Conservation (phyloP, 1,140 invertebrate genomes). For the Nephila pilipes region DNA sequence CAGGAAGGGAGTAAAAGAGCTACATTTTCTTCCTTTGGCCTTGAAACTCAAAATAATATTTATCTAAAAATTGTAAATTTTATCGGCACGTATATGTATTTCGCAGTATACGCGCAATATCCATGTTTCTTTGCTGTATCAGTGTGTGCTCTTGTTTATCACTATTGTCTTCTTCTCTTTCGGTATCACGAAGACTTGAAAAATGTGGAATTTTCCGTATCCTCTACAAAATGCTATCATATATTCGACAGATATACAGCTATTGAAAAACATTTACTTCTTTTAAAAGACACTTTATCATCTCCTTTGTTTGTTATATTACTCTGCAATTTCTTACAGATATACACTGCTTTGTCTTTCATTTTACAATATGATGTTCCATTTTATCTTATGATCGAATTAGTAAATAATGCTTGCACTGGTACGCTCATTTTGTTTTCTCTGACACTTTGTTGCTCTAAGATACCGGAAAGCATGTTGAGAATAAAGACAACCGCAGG, state of each 20-base stretch:
- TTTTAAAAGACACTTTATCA: background rate
- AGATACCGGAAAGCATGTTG: background rate
- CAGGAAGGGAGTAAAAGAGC: background rate
- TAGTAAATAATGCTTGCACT: background rate
- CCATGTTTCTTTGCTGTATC: background rate
- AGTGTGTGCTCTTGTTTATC: background rate
- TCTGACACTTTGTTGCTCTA: background rate
- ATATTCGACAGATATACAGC: background rate
- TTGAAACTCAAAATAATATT: background rate
- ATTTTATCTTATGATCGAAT: background rate
- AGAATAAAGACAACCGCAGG: background rate
- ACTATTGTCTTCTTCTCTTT: background rate
- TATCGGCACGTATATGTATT: background rate
- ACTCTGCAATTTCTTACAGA: background rate
- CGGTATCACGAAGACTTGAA: background rate
- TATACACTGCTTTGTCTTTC: background rate
- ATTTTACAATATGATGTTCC: background rate
- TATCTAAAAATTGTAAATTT: background rate
- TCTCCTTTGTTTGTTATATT: background rate
- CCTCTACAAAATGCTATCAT: background rate
- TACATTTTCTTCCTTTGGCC: background rate
- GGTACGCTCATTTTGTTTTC: background rate
- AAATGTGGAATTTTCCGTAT: background rate
- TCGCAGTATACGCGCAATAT: background rate
- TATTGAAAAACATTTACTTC: background rate